Evolutionary conservation across 2,113 vertebrate genomes (phyloP).

Genomic region (Neotoma lepida): DNA sequence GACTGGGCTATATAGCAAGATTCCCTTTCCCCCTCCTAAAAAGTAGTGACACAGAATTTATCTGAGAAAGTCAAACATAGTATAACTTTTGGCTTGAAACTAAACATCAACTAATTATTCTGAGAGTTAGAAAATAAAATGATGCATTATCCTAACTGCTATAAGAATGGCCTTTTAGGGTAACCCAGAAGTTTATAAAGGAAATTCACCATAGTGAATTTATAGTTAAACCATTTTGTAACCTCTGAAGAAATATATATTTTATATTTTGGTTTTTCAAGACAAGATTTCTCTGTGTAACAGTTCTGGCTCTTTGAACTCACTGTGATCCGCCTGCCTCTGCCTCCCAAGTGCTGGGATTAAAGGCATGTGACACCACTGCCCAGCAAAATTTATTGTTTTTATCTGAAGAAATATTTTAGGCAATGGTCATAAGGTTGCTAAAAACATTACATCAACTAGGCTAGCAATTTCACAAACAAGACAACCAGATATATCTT

Average conservation of each 20-base stretch:
- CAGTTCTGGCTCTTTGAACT: not conserved
- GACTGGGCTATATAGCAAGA: not conserved
- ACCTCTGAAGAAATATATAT: not conserved
- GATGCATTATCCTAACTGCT: slow-evolving; percentile 5
- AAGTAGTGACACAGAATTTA: not conserved
- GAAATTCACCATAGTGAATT: slow-evolving; percentile 10
- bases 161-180: not conserved
- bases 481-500: not conserved
- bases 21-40: not conserved
- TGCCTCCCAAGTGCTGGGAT: not conserved
- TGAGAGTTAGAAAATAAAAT: slow-evolving; percentile 38
- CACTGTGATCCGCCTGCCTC: not conserved
- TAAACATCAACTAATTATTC: slow-evolving; percentile 6
- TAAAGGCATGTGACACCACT: not conserved
- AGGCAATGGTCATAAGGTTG: not conserved
- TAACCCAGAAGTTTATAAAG: not conserved
- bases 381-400: not conserved
- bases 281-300: not conserved
- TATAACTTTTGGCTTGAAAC: not conserved
- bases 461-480: not conserved
- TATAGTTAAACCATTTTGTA: not conserved
- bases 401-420: not conserved
- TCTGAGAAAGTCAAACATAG: not conserved
- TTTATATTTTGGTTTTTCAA: no score
- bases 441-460: not conserved